Percentiles rank a stretch among this genome's conserved stretches.
Conservation (phyloP, 2,113 vertebrate species). For the Entomyzon cyanotis region DNA sequence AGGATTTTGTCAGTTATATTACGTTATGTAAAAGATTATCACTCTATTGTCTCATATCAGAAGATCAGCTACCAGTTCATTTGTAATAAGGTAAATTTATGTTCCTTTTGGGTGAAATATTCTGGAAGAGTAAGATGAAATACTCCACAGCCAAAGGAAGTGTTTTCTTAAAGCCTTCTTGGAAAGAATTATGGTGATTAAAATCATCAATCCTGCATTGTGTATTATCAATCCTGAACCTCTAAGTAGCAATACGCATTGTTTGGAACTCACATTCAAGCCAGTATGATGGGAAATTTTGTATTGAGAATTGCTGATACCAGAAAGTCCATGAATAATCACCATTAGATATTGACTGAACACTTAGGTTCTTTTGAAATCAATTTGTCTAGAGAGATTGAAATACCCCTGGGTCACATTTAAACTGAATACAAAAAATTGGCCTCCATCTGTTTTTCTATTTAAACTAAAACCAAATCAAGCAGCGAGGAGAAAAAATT, state of each 20-base stretch:
- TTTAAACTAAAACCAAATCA: background rate
- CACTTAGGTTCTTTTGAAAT: slow-evolving; percentile 23
- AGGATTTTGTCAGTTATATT: background rate
- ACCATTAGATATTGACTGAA: slow-evolving; percentile 8
- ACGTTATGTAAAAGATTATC: background rate
- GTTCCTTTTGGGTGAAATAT: background rate
- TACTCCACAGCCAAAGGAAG: background rate
- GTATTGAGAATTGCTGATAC: background rate
- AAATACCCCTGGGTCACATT: background rate
- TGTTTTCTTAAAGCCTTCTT: background rate
- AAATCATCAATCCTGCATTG: background rate
- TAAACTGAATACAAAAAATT: background rate
- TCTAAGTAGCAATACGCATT: background rate
- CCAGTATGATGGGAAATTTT: background rate
- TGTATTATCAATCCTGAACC: background rate
- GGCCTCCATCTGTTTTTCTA: background rate
- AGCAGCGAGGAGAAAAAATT: background rate
- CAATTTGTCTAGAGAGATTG: background rate
- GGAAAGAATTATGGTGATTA: background rate
- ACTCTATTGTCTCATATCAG: background rate
- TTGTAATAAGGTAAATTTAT: background rate
- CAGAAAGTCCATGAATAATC: slow-evolving; percentile 19
- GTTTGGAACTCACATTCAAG: background rate
- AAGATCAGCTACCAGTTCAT: background rate
- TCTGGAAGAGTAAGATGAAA: background rate